Conservation (phyloP, 2,888 invertebrate species). For the Gisinianus flammeolus region DNA sequence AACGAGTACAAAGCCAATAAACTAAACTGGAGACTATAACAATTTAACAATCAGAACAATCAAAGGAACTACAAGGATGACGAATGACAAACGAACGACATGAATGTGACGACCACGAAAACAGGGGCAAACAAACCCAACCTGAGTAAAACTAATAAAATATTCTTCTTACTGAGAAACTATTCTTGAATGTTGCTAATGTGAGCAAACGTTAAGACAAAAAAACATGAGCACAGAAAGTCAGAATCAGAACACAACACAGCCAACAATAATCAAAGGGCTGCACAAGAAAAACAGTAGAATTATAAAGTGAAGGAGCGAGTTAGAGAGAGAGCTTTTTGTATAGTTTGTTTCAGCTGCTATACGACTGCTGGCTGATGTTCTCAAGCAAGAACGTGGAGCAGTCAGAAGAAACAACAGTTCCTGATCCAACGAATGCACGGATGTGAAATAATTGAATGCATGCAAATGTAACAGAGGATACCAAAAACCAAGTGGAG, state of each 20-base stretch:
- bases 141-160: not conserved
- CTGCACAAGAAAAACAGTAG: not conserved
- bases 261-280: not conserved
- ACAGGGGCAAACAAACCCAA: not conserved
- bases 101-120: not conserved
- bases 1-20: conserved; percentile 3
- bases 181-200: not conserved
- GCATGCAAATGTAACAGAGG: conserved; percentile 44
- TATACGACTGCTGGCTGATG: not conserved
- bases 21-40: conserved; percentile 2
- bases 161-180: not conserved
- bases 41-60: conserved; percentile 13
- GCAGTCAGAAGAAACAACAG: conserved; percentile 27
- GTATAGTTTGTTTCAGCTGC: not conserved
- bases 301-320: not conserved
- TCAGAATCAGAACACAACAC: conserved; percentile 18
- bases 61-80: conserved; percentile 34
- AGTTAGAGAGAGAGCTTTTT: conserved; percentile 2
- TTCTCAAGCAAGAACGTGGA: conserved; percentile 9
- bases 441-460: conserved; percentile 45
- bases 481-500: conserved; percentile 25
- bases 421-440: conserved; percentile 44
- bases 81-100: conserved; percentile 26
- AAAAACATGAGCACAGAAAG: not conserved
- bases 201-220: not conserved